Evolutionary conservation across 1,140 invertebrate genomes (phyloP), one percentile per base, ranked within the genome.

Genomic region (Bombyx mandarina): DNA sequence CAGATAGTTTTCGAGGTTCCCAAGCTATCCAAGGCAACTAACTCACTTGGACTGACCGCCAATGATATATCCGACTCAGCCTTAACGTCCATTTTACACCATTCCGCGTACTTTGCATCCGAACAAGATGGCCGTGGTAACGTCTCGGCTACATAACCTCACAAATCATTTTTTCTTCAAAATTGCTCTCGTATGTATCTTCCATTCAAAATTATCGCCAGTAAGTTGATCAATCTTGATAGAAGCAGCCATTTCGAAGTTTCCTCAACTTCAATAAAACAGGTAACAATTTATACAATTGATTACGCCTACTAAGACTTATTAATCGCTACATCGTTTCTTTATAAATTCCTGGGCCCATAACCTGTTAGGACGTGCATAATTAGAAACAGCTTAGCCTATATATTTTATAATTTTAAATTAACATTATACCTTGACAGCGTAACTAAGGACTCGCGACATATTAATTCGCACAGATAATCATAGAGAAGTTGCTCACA

Each of bases 1-100:
- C 66, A 68, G 65, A 65, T 55, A 8, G 44, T 18, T 61, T 67
- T 67, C 6, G 65, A 70, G 10, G 56, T 65, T 42, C 65, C 56
- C n/a, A 70, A 63, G 12, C 68, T 60, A 49, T 70, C 65, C 49
- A 67, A 65, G 9, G 65, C 61, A 12, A 52, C 53, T 9, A 67
- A 53, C 47, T 70, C 62, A 60, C 61, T 65, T 12, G 62, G 61
- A 61, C 61, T 68, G 45, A 68, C 53, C n/a, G 69, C 66, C 43
- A 66, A 62, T 52, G 66, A 64, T 46, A 69, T 69, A 7, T 71
- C 65, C 42, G 65, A 65, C 52, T 71, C 68, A 2, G 65, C 68
- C 44, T 67, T 70, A n/a, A 48, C 60, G 42, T 67, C 68, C 51
- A 60, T 58, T 61, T 62, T 67, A 3, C 46, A n/a, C 65, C 61